Evolutionary conservation across 2,888 invertebrate species (phyloP).

Genomic region (Galeruca laticollis): DNA sequence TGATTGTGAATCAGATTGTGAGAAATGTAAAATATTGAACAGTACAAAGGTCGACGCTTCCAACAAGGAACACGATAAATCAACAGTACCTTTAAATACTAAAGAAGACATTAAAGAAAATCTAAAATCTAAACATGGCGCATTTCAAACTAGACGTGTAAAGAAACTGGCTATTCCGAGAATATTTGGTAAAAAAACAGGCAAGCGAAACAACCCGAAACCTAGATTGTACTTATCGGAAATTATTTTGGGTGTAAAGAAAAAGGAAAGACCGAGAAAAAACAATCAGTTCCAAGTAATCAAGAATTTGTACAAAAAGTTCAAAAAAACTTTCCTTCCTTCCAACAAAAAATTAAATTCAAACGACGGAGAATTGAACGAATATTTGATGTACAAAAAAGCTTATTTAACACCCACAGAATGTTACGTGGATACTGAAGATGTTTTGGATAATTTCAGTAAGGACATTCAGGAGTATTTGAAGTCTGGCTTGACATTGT

Average conservation of each 20-base stretch:
- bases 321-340: constrained; percentile 27
- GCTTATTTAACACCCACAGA: constrained; percentile 51
- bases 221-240: constrained; percentile 40
- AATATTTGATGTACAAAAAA: constrained; percentile 38
- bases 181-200: not conserved
- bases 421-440: constrained; percentile 51
- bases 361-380: constrained; percentile 29
- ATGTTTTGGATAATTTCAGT: constrained; percentile 55
- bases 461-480: constrained; percentile 52
- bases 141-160: not conserved
- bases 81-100: not conserved
- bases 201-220: constrained; percentile 3
- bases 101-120: constrained; percentile 38
- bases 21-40: constrained; percentile 7
- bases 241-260: constrained; percentile 43
- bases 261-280: constrained; percentile 40
- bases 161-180: not conserved
- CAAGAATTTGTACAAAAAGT: constrained; percentile 33
- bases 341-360: constrained; percentile 12
- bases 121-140: constrained; percentile 1
- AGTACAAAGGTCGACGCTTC: not conserved
- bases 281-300: constrained; percentile 27
- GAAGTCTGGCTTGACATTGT: constrained; percentile 51
- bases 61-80: not conserved
- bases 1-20: constrained; percentile 24